Evolutionary conservation across 2,113 vertebrate species (phyloP), one percentile per base, ranked within the genome.

Genomic region (Clarias magur): DNA sequence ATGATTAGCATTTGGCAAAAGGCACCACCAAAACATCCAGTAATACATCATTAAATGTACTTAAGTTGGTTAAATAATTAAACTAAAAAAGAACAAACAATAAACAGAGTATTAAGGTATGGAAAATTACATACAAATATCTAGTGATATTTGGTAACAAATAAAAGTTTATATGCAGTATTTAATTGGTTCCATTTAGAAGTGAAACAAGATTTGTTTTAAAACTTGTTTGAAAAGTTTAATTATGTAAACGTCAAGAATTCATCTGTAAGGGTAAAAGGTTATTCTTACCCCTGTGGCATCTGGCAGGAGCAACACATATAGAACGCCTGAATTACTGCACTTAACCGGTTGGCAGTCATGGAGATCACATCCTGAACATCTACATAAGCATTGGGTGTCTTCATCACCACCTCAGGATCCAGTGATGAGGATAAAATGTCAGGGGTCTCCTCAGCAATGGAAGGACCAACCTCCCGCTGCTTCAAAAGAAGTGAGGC

Each of bases 271-370:
- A 60, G 10, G 48, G 80, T 65, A 19, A 56, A 67, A 34, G 68
- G 65, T 87, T 12, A 89, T 88, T 89, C 96, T 95, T 94, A 98
- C 98, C 98, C 97, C 75, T 95, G 97, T 90, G 98, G 98, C 98
- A 99, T 99, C 95, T 99, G 98, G 93, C 97, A 99, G 87, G 98
- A 99, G 88, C 98, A 99, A 95, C 97, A 97, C 97, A 99, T 96
- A 90, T 99, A 99, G 93, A 99, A 99, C 23, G 97, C 97, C 92
- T 99, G 98, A 93, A 99, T 99, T 91, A 99, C 98, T 87, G 98
- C 97, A 84, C 98, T 99, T 85, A 99, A 96, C 13, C 98, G 96
- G 92, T 95, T 98, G 88, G 98, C 97, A 86, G 98, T 99, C 97
- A 99, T 97, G 87, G 98, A 97, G 92, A 99, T 97, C 91, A 99